Percentiles rank a stretch among this genome's conserved stretches.
phyloP scores from a whole-genome alignment of 1,140 invertebrate species.

The Holotrichia oblita region DNA sequence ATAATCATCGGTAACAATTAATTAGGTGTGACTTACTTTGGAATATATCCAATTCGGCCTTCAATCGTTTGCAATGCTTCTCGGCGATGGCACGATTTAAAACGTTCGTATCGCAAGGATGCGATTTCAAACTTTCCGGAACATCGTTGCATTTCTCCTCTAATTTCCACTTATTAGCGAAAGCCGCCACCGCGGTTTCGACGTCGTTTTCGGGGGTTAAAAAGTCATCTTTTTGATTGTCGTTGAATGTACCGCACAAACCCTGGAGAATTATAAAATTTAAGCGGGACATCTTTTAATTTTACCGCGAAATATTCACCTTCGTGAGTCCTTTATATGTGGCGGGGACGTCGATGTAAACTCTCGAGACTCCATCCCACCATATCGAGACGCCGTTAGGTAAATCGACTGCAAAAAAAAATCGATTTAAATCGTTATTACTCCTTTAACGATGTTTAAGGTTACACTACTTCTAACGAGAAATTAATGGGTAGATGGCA shows the following conservation, averaged over 20 bases:
- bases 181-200: slow-evolving; percentile 77
- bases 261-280: slow-evolving; percentile 64
- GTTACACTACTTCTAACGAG: too few relatives aligned
- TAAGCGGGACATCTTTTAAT: background rate
- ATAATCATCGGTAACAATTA: too few relatives aligned
- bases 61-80: slow-evolving; percentile 74
- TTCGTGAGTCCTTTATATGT: slow-evolving; percentile 72
- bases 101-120: slow-evolving; percentile 77
- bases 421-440: background rate
- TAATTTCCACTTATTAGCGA: slow-evolving; percentile 91
- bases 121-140: slow-evolving; percentile 63
- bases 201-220: slow-evolving; percentile 84
- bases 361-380: slow-evolving; percentile 85
- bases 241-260: slow-evolving; percentile 88
- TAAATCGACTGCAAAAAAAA: slow-evolving; percentile 68
- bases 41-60: slow-evolving; percentile 70
- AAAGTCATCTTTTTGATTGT: slow-evolving; percentile 90
- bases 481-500: too few relatives aligned
- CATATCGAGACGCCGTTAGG: slow-evolving; percentile 80
- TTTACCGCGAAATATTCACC: slow-evolving; percentile 53
- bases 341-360: slow-evolving; percentile 83
- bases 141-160: slow-evolving; percentile 75
- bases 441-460: too few relatives aligned
- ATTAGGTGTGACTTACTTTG: slow-evolving; percentile 64
- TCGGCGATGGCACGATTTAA: slow-evolving; percentile 75